Base-by-base conservation (phyloP, 30 jellyfish, hydroid and myxozoan species). In the Pseudorhiza aurosa region DNA sequence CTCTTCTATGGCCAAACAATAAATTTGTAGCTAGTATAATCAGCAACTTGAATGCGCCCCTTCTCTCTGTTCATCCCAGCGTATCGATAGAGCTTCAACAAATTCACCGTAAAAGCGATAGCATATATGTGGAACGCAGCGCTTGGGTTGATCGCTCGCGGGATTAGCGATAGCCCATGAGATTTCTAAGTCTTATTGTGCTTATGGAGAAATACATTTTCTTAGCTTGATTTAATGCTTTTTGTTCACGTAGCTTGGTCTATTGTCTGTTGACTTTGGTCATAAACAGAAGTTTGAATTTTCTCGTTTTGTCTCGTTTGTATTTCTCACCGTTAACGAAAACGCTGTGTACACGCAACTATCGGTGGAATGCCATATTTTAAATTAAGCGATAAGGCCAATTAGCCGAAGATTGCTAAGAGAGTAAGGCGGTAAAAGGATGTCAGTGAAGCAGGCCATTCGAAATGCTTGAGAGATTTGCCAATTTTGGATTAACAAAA, bases 41-140 rank as follows among this genome's bases (percentile, higher is more conserved):
- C 85, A 59, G 88, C 22, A 39, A 75, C 88, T 58, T 75, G 88
- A 75, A 75, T 57, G 79, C 79, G 79, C 71, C 58, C 26, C 79
- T 58, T 60, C 65, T 75, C 70, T 10, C 88, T 56, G 70, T 62
- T 80, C 91, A 80, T 31, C 91, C 49, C 91, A 80, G 91, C 91
- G 91, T 80, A 80, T 56, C 91, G 77, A 57, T 27, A 31, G 72
- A 68, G 4, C 77, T 25, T 51, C 69, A 64, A 80, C 91, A 64
- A 80, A 80, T 35, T 24, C 76, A 50, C 33, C 81, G 77, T 63
- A 47, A 50, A 59, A 64, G 39, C 75, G 58, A 58, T 63, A 63
- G 32, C 74, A 77, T 47, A 63, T 63, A 43, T 37, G 63, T 40
- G 46, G 75, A 45, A 62, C 88, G 44, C 35, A 56, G 88, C 78